Percentiles rank a stretch among this genome's conserved stretches.
phyloP scores from a whole-genome alignment of 2,797 vertebrate species.

The Mus caroli region DNA sequence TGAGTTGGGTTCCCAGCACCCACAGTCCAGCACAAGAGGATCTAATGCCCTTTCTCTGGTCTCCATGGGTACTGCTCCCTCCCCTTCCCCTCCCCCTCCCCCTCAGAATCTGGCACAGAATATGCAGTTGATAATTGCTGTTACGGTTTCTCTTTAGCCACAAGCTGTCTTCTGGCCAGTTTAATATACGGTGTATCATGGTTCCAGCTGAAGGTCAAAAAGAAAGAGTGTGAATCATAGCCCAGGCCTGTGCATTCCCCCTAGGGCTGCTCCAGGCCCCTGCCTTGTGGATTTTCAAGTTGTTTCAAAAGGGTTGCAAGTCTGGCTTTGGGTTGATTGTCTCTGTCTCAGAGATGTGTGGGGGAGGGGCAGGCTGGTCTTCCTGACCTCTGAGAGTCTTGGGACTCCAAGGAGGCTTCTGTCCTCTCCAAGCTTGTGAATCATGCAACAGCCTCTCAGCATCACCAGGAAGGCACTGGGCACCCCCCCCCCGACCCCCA shows the following conservation, averaged over 20 bases:
- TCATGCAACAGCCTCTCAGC: not conserved
- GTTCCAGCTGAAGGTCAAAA: not conserved
- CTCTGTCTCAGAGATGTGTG: not conserved
- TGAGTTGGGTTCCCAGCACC: not conserved
- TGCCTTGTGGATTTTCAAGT: not conserved
- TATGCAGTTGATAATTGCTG: not conserved
- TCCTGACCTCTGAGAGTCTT: not conserved
- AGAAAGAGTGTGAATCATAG: not conserved
- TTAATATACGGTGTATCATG: not conserved
- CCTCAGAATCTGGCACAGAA: not conserved
- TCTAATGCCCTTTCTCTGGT: not conserved
- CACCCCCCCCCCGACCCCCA: too few relatives aligned
- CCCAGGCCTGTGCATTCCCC: not conserved
- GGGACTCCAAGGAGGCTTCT: not conserved
- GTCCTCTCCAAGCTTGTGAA: not conserved
- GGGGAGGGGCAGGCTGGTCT: not conserved
- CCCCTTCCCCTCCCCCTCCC: too few relatives aligned
- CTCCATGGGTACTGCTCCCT: not conserved
- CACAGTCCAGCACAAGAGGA: not conserved
- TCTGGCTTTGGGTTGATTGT: not conserved
- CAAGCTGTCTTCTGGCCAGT: not conserved
- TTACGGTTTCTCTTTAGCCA: not conserved
- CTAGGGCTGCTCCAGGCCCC: not conserved
- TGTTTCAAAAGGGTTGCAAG: fast-evolving
- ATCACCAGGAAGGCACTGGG: too few relatives aligned